Percentiles rank a stretch among this genome's conserved stretches.
Evolutionary conservation across 2,113 vertebrate species (phyloP).

Genomic region (Ciconia maguari): DNA sequence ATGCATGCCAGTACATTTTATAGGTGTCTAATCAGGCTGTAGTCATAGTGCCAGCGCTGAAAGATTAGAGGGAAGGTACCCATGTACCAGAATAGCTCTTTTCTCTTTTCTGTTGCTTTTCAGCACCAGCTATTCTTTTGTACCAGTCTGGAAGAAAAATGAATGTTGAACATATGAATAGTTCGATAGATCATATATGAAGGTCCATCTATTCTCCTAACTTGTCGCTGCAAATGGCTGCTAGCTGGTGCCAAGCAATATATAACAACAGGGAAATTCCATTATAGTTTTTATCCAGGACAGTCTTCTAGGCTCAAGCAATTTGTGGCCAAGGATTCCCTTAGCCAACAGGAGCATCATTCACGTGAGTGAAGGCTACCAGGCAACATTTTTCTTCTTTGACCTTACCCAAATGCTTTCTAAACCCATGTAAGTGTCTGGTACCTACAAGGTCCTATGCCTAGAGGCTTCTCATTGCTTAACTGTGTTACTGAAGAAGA

Average conservation of each 20-base stretch:
- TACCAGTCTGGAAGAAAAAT: not conserved
- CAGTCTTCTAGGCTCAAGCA: not conserved
- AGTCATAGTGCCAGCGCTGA: not conserved
- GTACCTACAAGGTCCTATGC: not conserved
- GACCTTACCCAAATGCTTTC: not conserved
- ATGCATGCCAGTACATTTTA: not conserved
- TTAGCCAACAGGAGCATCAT: not conserved
- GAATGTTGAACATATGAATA: not conserved
- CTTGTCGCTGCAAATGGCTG: not conserved
- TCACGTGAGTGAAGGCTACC: not conserved
- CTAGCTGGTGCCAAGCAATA: not conserved
- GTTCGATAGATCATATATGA: not conserved
- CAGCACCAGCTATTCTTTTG: not conserved
- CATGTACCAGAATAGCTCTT: not conserved
- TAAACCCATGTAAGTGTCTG: not conserved
- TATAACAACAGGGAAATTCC: not conserved
- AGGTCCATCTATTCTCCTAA: not conserved
- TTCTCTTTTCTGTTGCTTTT: not conserved
- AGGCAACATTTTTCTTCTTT: not conserved
- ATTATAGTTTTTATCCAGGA: not conserved
- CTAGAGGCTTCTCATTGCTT: not conserved
- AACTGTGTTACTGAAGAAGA: not conserved
- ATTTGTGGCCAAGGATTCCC: not conserved
- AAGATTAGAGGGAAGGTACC: not conserved
- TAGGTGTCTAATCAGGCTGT: not conserved